Evolutionary conservation across 2,888 invertebrate genomes (phyloP), one percentile per base, ranked within the genome.

Genomic region (Dascillus cervinus): DNA sequence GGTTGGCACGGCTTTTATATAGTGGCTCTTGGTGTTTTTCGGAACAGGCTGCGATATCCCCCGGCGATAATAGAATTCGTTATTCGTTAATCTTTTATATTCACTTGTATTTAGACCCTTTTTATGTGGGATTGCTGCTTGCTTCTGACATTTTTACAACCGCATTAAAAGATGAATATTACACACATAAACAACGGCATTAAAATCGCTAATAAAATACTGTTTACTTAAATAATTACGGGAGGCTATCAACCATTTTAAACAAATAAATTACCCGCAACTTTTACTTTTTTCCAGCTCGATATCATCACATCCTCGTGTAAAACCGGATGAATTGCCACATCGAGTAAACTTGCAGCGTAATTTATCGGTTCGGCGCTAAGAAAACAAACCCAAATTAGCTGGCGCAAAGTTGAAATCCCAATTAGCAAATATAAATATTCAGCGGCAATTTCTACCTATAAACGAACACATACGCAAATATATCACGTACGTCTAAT

Each of bases 401-500:
- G 17, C 8, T 6, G 17, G 4, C 8, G n/a, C n/a, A n/a, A n/a
- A n/a, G 27, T 21, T 27, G 31, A 34, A 31, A 35, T 27, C 9
- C 31, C 31, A 35, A 35, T 35, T 31, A 35, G 13, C 12, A 22
- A 22, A 23, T 31, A 35, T 31, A 35, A 30, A 31, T 35, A 35
- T 35, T 35, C 35, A n/a, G n/a, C n/a, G n/a, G n/a, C n/a, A 17
- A 6, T 17, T 6, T 17, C 17, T 17, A 17, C 17, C 4, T 17
- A 17, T 17, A 17, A 8, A 17, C 17, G 8, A 19, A 29, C 23
- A 23, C 14, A 23, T 27, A 41, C 36, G 39, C 36, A 40, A 42
- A 40, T 44, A 36, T 34, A 42, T 40, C 40, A 47, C 41, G 41
- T 44, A 40, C 43, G 41, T 40, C 41, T 37, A 39, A 55, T 52